Conservation (phyloP, 2,888 invertebrate genomes). For the Agriotes lineatus region DNA sequence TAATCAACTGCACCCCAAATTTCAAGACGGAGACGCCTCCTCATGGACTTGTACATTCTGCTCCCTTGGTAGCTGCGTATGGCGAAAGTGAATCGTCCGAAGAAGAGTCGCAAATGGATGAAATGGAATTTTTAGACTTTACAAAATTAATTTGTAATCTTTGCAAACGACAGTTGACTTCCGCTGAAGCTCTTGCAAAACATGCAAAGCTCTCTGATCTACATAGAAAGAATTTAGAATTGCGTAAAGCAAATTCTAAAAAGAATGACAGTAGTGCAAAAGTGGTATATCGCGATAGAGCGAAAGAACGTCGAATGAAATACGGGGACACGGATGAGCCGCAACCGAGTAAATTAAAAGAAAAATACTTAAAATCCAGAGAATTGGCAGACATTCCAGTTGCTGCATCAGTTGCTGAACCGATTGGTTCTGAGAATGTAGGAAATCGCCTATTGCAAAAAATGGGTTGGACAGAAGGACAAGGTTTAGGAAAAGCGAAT, state of each 20-base stretch:
- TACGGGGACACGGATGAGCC: slow-evolving; percentile 91
- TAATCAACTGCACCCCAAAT: slow-evolving; percentile 52
- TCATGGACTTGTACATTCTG: slow-evolving; percentile 47
- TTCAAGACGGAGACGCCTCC: slow-evolving; percentile 59
- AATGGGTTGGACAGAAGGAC: slow-evolving; percentile 99
- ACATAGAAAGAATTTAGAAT: slow-evolving; percentile 89
- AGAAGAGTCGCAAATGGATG: slow-evolving; percentile 72
- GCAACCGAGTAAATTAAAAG: slow-evolving; percentile 79
- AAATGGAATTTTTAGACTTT: slow-evolving; percentile 88
- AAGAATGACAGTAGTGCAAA: slow-evolving; percentile 50
- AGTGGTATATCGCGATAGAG: slow-evolving; percentile 89
- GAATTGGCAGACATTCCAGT: slow-evolving; percentile 66
- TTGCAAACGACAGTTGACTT: slow-evolving; percentile 95
- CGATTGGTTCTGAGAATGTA: slow-evolving; percentile 89
- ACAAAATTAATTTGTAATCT: slow-evolving; percentile 91
- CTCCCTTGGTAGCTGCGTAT: slow-evolving; percentile 78
- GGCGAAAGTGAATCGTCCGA: slow-evolving; percentile 79
- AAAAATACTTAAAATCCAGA: slow-evolving; percentile 76
- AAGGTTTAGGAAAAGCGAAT: slow-evolving; percentile 93
- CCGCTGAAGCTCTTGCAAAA: slow-evolving; percentile 87
- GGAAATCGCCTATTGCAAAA: slow-evolving; percentile 96
- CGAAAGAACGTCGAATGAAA: slow-evolving; percentile 94
- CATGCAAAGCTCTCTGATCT: slow-evolving; percentile 95
- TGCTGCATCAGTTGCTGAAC: slow-evolving; percentile 73
- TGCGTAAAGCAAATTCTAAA: slow-evolving; percentile 54